Conservation (phyloP, 2,113 vertebrate species). For the Tonatia bakeri region DNA sequence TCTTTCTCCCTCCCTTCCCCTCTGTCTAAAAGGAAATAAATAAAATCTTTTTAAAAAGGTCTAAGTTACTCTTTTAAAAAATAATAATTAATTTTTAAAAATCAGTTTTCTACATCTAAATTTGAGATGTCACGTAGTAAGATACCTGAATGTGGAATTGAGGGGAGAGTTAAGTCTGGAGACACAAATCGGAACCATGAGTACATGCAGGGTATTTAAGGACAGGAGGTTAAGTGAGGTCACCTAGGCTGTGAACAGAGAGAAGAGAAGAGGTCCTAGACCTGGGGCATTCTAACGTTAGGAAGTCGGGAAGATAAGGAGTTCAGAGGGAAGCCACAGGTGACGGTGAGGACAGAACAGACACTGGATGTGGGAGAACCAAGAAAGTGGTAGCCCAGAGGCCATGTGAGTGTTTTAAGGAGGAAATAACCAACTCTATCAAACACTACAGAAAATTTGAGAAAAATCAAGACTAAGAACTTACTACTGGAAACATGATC, state of each 20-base stretch:
- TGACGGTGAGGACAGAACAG: not conserved
- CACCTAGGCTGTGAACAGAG: not conserved
- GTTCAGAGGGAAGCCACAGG: not conserved
- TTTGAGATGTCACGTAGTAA: conserved; percentile 3
- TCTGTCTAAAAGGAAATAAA: no score
- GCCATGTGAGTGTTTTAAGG: not conserved
- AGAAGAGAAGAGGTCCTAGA: not conserved
- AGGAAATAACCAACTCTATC: not conserved
- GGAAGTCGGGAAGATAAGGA: not conserved
- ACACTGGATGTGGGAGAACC: not conserved
- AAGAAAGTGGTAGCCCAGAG: not conserved
- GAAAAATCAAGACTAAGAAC: conserved; percentile 21
- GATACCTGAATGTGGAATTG: not conserved
- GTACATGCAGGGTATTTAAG: not conserved
- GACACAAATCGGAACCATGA: not conserved
- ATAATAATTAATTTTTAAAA: not conserved
- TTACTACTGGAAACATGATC: not conserved
- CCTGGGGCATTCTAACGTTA: not conserved
- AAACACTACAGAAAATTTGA: not conserved
- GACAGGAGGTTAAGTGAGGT: not conserved
- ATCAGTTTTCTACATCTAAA: not conserved
- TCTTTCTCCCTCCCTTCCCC: no score
- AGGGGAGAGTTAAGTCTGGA: not conserved
- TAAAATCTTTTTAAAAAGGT: no score
- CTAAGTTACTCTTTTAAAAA: no score